These are phyloP conservation scores for Sebastes aleutianus DNA, from an alignment of 2,797 vertebrate species.

Conservation along the genomic window DNA sequence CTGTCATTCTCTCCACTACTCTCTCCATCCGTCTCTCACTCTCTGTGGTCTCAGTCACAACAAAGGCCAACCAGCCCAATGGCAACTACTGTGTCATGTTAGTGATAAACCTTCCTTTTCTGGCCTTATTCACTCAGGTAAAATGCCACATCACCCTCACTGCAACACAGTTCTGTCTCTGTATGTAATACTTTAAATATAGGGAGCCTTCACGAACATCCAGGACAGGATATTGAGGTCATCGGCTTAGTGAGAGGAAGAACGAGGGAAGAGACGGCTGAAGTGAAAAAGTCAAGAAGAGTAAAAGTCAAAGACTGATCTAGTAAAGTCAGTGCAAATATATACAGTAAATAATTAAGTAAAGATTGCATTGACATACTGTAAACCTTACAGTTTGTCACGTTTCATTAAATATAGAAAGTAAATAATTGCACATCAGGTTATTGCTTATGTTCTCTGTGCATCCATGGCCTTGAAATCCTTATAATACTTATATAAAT, in stretches of 20 bases:
- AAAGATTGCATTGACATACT: too few species aligned
- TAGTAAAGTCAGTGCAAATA: neutral
- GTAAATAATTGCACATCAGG: too few species aligned
- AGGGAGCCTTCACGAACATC: neutral
- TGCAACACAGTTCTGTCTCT: neutral
- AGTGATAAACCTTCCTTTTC: neutral
- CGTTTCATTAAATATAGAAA: too few species aligned
- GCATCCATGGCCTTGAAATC: neutral
- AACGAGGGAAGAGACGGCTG: neutral
- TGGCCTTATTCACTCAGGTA: neutral
- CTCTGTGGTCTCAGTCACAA: constrained; percentile 22
- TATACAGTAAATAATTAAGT: neutral
- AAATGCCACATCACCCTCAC: neutral
- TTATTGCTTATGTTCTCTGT: too few species aligned
- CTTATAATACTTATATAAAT: neutral
- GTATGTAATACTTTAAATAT: neutral
- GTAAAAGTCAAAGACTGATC: neutral
- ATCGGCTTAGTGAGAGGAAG: neutral
- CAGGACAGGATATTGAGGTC: neutral
- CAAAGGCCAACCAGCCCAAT: neutral
- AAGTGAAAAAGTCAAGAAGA: neutral
- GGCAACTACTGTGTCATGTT: neutral
- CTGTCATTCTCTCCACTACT: constrained; percentile 39
- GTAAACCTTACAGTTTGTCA: rapidly evolving
- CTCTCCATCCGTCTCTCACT: constrained; percentile 13